Conservation (phyloP, 2,113 vertebrate genomes). For the Mastomys natalensis region DNA sequence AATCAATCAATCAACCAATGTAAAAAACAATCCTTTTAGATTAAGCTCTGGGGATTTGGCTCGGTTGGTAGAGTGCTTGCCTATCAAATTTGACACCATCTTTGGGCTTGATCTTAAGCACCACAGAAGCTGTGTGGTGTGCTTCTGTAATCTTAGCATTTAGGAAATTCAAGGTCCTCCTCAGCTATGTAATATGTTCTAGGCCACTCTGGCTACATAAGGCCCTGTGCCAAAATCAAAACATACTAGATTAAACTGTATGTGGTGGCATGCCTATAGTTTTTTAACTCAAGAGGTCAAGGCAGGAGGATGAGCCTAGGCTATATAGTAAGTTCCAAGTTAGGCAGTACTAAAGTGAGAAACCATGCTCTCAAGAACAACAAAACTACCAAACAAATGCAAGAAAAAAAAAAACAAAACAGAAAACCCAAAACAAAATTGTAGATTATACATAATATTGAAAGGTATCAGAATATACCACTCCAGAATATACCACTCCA, state of each 20-base stretch:
- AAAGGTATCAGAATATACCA: not conserved
- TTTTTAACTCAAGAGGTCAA: not conserved
- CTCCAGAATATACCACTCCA: not conserved
- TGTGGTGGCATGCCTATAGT: not conserved
- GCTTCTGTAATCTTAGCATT: not conserved
- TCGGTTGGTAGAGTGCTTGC: not conserved
- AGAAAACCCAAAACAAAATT: not conserved
- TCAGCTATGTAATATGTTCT: not conserved
- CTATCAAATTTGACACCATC: not conserved
- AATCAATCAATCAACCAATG: not conserved
- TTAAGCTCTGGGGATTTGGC: not conserved
- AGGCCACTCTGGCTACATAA: not conserved
- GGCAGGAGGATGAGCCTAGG: not conserved
- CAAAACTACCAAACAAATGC: not conserved
- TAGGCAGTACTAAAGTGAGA: not conserved
- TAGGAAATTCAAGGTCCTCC: not conserved
- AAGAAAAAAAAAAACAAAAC: not conserved
- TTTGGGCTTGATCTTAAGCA: not conserved
- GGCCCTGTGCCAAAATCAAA: not conserved
- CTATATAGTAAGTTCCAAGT: not conserved
- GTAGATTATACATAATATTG: not conserved
- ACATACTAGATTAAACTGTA: not conserved
- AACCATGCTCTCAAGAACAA: not conserved
- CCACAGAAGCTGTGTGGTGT: not conserved
- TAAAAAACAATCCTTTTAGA: not conserved